Base-by-base conservation (phyloP, 1,140 invertebrate species). In the Drosophila bocqueti region DNA sequence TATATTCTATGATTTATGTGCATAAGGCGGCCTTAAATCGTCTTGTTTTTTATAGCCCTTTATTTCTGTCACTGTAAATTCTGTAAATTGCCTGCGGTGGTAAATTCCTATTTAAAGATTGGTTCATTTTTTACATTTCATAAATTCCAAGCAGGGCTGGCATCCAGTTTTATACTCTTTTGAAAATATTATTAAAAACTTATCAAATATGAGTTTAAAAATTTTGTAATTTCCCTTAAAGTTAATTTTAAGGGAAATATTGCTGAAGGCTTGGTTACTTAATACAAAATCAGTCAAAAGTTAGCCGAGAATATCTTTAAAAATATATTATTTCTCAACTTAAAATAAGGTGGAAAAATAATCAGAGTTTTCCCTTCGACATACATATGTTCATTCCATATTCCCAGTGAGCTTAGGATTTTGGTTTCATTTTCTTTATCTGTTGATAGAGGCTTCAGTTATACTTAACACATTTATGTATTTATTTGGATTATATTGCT, bases 21-120 rank as follows among this genome's bases (percentile, higher is more conserved):
- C 21, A 26, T 4, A 26, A 58, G n/a, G 18, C 2, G 11, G 4
- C 7, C 36, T 9, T 43, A 58, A 42, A 58, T 58, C 36, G 26
- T 58, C 7, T 43, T 6, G 7, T 5, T n/a, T 18, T 65, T 34
- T 0, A 43, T 31, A 26, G 36, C 31, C 9, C 4, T 4, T 15
- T 29, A n/a, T 49, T 65, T 68, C 34, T 65, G 34, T 64, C 43
- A 49, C 45, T 68, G 65, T 34, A 38, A 45, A 62, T 21, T 18
- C 34, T 68, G 65, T 24, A 29, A 47, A 54, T 21, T 18, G 21
- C 29, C n/a, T 21, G 26, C 15, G 42, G 16, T 6, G 31, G 31
- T n/a, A 31, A 34, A 36, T 26, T 45, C 38, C 29, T 11, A 6
- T 26, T 31, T 26, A n/a, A 62, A 34, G 38, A 34, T 18, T 65